Conservation (phyloP, 2,888 invertebrate genomes). For the Polydrusus tereticollis region DNA sequence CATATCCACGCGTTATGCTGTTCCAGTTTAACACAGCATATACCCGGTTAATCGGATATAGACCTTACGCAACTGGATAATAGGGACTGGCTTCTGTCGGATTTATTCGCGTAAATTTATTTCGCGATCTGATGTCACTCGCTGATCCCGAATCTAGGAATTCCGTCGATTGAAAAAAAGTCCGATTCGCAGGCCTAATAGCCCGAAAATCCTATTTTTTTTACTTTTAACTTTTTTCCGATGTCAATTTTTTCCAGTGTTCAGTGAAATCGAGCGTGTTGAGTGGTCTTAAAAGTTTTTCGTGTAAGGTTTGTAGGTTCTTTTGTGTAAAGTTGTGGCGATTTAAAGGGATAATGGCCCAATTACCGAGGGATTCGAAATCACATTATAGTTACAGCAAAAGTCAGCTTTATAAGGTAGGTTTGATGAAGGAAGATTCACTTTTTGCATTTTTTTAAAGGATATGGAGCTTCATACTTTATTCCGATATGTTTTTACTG, state of each 20-base stretch:
- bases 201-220: conserved; percentile 31
- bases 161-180: conserved; percentile 41
- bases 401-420: conserved; percentile 34
- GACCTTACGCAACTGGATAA: conserved; percentile 48
- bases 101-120: conserved; percentile 59
- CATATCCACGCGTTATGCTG: conserved; percentile 19
- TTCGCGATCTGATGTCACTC: conserved; percentile 60
- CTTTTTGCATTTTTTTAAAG: no score
- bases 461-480: no score
- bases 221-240: conserved; percentile 5
- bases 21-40: conserved; percentile 1
- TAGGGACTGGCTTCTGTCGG: conserved; percentile 47
- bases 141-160: conserved; percentile 45
- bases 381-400: conserved; percentile 18
- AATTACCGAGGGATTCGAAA: conserved; percentile 4
- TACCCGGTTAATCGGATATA: conserved; percentile 45
- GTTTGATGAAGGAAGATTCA: background rate
- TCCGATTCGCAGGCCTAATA: conserved; percentile 25
- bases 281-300: background rate
- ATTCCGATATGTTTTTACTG: no score
- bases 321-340: conserved; percentile 5
- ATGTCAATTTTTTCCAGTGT: background rate
- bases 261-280: background rate
- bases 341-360: conserved; percentile 19
- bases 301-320: background rate